Conservation (phyloP, 2,113 vertebrate species). For the Hypocryptadius cinnamomeus region DNA sequence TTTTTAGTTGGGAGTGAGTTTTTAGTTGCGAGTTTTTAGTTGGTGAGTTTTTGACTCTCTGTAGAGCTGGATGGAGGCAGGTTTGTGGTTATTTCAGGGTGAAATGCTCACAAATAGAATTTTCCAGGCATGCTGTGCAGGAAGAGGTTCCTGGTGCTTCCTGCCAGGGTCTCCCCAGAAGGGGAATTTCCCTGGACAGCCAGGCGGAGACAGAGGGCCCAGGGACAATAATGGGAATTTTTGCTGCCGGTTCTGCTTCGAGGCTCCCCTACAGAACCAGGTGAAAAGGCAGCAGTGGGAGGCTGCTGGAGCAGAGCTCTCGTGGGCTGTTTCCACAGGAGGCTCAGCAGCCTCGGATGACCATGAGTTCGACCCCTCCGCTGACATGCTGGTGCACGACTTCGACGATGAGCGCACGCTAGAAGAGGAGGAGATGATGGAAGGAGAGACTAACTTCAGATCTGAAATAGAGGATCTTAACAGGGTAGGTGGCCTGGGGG, state of each 20-base stretch:
- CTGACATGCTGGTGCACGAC: slow-evolving; percentile 97
- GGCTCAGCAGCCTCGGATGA: slow-evolving; percentile 88
- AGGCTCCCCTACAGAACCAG: neutral
- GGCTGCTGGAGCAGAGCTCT: slow-evolving; percentile 34
- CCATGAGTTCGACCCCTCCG: slow-evolving; percentile 95
- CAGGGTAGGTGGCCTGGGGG: slow-evolving; percentile 74
- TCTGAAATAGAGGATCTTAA: slow-evolving; percentile 95
- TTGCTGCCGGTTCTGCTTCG: neutral
- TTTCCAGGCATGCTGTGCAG: neutral
- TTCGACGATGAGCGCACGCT: slow-evolving; percentile 96
- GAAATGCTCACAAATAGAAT: neutral
- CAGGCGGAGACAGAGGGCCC: neutral
- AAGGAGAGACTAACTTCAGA: slow-evolving; percentile 88
- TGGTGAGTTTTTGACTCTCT: neutral
- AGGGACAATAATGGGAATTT: neutral
- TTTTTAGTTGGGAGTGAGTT: neutral
- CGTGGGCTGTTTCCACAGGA: slow-evolving; percentile 69
- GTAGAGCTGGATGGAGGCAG: neutral
- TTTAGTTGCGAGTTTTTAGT: neutral
- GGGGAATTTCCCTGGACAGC: neutral
- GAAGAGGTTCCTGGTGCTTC: neutral
- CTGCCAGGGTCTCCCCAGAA: neutral
- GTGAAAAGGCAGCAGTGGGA: neutral
- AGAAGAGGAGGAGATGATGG: slow-evolving; percentile 96
- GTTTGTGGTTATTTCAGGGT: neutral